Base-by-base conservation (phyloP, 2,888 invertebrate genomes). In the Drosophila fulvimacula region DNA sequence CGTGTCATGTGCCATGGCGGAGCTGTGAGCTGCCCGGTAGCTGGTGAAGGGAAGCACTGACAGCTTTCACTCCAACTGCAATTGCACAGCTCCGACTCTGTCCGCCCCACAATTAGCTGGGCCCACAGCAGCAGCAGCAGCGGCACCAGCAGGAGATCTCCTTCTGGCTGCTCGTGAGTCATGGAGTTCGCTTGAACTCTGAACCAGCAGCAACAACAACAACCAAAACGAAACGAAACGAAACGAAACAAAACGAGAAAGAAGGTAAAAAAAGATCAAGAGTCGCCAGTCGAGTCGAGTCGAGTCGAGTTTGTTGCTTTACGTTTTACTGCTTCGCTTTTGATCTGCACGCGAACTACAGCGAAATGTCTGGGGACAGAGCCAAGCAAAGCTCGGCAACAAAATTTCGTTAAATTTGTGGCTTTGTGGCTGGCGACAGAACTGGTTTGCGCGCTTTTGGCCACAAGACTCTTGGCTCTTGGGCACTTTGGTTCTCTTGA, bases 401-500 rank as follows among this genome's bases (percentile, higher is more conserved):
- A 59, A 27, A 36, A 32, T 55, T 53, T 55, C 60, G 59, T 60
- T 32, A 30, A 42, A 21, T 75, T 79, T 85, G 82, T 78, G 67
- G 73, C 76, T 44, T 69, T 70, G 70, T 63, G 63, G 71, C 78
- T 41, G 65, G 62, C 56, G 41, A 64, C 49, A 58, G 66, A 84
- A 84, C 89, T 67, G 72, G 83, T 88, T 84, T 51, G 27, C 46
- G 27, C 46, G 52, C 19, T 61, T 73, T 69, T 58, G 44, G 46
- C 72, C 66, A 70, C 63, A 65, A 53, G 59, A 65, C 58, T 66
- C 76, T 86, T 84, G 52, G 52, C 46, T 48, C 27, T 48, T 48
- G 48, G 58, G 60, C 61, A 52, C 56, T 66, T 55, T 52, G 39
- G 44, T 72, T 86, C 89, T 83, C 88, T 87, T 87, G 79, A 81